Evolutionary conservation across 2,797 vertebrate genomes (phyloP).

Genomic region (Pseudopleuronectes americanus): DNA sequence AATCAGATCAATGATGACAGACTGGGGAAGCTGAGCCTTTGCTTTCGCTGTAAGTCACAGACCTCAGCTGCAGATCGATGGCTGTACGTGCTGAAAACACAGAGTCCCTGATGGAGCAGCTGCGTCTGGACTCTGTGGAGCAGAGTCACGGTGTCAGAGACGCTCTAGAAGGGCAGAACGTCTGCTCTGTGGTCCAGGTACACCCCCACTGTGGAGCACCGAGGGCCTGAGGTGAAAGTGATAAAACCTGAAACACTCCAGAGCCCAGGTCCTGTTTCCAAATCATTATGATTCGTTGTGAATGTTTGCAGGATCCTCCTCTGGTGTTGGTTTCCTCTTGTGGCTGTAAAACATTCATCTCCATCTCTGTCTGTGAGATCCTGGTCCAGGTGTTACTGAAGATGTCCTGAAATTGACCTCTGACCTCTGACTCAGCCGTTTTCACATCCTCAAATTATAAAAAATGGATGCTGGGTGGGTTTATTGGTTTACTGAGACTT

Average conservation of each 20-base stretch:
- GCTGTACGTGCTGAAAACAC: no score
- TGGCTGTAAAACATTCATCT: background rate
- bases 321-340: slow-evolving; percentile 15
- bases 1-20: no score
- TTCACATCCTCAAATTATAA: slow-evolving; percentile 11
- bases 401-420: slow-evolving; percentile 19
- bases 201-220: slow-evolving; percentile 26
- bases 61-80: no score
- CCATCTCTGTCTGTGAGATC: background rate
- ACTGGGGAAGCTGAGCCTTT: no score
- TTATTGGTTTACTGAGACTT: no score
- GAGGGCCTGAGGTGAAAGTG: slow-evolving; percentile 1
- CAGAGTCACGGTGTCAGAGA: slow-evolving; percentile 22
- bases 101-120: background rate
- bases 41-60: no score
- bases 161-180: slow-evolving; percentile 15
- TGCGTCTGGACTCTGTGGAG: slow-evolving; percentile 49
- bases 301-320: slow-evolving; percentile 11
- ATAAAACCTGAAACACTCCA: slow-evolving; percentile 11
- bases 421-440: slow-evolving; percentile 2
- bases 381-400: background rate
- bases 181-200: slow-evolving; percentile 33
- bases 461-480: background rate
- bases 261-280: slow-evolving; percentile 36
- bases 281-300: slow-evolving; percentile 14